These are phyloP conservation scores for Sinocyclocheilus maitianheensis DNA, from an alignment of 2,113 vertebrate genomes.

Conservation along the genomic window DNA sequence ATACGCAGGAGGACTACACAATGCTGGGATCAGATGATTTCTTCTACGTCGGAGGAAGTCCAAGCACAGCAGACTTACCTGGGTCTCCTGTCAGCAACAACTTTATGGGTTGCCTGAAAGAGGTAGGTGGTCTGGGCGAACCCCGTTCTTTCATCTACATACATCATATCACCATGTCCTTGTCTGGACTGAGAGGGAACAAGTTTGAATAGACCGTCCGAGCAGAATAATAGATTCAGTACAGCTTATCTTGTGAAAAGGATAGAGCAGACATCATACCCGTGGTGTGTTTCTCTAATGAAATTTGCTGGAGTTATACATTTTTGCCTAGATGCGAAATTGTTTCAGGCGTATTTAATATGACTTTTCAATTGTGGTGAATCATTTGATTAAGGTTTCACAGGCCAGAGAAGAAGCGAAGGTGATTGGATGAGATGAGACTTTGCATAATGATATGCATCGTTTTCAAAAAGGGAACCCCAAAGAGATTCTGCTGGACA, in stretches of 20 bases:
- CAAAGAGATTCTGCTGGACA: background rate
- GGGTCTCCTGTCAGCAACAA: constrained; percentile 99
- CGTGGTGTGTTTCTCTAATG: constrained; percentile 50
- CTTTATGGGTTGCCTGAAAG: constrained; percentile 99
- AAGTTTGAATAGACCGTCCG: constrained; percentile 37
- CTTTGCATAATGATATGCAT: constrained; percentile 33
- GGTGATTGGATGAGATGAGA: constrained; percentile 52
- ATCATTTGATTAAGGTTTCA: constrained; percentile 58
- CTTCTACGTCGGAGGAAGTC: constrained; percentile 97
- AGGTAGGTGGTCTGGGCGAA: constrained; percentile 75
- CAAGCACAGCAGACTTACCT: constrained; percentile 94
- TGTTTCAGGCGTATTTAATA: constrained; percentile 59
- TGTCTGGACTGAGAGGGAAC: constrained; percentile 36
- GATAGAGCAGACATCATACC: constrained; percentile 46
- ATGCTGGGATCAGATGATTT: constrained; percentile 98
- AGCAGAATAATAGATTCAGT: constrained; percentile 57
- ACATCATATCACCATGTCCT: constrained; percentile 18
- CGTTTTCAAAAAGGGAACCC: background rate
- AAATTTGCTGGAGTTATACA: constrained; percentile 53
- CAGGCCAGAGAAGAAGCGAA: constrained; percentile 23
- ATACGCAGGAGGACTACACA: constrained; percentile 98
- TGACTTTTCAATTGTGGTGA: constrained; percentile 60
- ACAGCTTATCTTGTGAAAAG: constrained; percentile 52
- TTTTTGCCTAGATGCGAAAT: constrained; percentile 45
- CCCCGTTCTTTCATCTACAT: background rate